Conservation (phyloP, 2,797 vertebrate species). For the Paguma larvata region DNA sequence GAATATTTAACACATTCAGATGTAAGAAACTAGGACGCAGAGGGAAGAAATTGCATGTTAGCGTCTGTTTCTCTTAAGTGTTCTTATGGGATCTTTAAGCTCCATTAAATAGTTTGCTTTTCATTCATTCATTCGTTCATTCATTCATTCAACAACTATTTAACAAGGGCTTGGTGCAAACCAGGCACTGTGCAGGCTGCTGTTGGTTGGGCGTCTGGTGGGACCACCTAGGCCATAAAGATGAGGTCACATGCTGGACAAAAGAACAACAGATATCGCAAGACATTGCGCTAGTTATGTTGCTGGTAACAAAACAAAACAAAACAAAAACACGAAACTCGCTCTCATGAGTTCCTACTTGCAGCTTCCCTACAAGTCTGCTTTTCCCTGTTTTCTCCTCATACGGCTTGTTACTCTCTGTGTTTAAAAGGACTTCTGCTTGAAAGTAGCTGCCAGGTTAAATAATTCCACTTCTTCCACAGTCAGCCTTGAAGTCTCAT, state of each 20-base stretch:
- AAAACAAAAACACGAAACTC: neutral
- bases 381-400: neutral
- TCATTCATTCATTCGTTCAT: neutral
- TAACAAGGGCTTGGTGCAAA: neutral
- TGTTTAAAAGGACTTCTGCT: neutral
- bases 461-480: neutral
- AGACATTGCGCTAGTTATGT: neutral
- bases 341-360: neutral
- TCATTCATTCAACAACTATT: neutral
- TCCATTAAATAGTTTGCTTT: neutral
- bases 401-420: neutral
- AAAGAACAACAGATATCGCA: neutral
- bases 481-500: neutral
- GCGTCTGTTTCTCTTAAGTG: neutral
- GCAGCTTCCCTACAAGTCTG: neutral
- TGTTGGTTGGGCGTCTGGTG: neutral
- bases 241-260: neutral
- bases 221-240: neutral
- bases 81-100: neutral
- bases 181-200: too few relatives aligned
- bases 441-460: neutral
- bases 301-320: conserved; percentile 11
- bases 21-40: conserved; percentile 58
- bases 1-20: conserved; percentile 63
- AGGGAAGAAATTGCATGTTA: conserved; percentile 24